phyloP scores from a whole-genome alignment of 2,797 vertebrate species.

The Pagetopsis macropterus region DNA sequence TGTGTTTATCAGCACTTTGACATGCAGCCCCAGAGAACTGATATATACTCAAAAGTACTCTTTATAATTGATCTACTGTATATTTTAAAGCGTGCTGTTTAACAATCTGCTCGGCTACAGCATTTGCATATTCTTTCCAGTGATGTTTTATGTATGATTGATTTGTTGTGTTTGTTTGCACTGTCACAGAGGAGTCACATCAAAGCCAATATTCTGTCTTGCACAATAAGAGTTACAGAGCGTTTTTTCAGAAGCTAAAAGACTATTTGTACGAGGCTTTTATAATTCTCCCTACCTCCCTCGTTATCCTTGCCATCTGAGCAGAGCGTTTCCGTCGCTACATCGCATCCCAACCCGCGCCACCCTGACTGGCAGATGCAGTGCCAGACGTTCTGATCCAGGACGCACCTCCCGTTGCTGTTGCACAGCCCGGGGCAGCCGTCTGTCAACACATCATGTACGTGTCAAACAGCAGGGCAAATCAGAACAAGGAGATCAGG shows the following conservation, averaged over 20 bases:
- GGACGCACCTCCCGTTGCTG: constrained; percentile 96
- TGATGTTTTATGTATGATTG: constrained; percentile 75
- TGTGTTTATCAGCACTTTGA: constrained; percentile 20
- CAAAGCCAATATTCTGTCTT: constrained; percentile 55
- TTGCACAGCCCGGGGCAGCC: constrained; percentile 98
- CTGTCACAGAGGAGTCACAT: constrained; percentile 68
- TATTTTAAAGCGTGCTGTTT: constrained; percentile 62
- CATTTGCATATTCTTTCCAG: constrained; percentile 66
- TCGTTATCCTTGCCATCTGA: constrained; percentile 98
- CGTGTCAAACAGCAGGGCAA: constrained; percentile 67
- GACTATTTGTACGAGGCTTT: constrained; percentile 56
- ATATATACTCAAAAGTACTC: constrained; percentile 27
- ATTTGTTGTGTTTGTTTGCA: constrained; percentile 75
- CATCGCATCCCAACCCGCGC: constrained; percentile 96
- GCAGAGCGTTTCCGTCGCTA: constrained; percentile 97
- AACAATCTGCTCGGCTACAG: constrained; percentile 57
- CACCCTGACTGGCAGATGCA: constrained; percentile 98
- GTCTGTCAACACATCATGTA: constrained; percentile 87
- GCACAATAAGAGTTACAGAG: constrained; percentile 31
- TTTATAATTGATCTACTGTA: constrained; percentile 60
- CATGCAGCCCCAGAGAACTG: constrained; percentile 19
- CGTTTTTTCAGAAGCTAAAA: constrained; percentile 42
- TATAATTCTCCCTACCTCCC: constrained; percentile 87
- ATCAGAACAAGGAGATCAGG: constrained; percentile 51
- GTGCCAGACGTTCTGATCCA: constrained; percentile 99